Evolutionary conservation across 2,888 invertebrate genomes (phyloP).

Genomic region (Elmis aenea): DNA sequence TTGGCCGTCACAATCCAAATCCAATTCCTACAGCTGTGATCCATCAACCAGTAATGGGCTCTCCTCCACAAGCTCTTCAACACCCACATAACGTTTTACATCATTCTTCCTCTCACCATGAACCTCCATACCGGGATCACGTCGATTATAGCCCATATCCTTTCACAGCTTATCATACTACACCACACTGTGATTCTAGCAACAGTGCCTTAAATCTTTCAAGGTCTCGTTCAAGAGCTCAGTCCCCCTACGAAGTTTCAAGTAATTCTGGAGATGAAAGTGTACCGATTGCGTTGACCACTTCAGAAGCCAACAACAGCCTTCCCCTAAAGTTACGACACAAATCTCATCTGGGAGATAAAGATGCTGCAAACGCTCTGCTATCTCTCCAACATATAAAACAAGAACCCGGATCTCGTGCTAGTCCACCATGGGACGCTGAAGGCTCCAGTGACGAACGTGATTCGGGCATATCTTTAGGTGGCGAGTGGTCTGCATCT

Average conservation of each 20-base stretch:
- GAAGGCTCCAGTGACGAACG: constrained; percentile 88
- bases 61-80: constrained; percentile 51
- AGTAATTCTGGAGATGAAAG: constrained; percentile 64
- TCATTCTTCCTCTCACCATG: constrained; percentile 49
- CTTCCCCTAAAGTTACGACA: constrained; percentile 87
- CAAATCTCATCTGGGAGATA: constrained; percentile 85
- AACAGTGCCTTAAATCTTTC: constrained; percentile 71
- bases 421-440: constrained; percentile 81
- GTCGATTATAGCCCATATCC: constrained; percentile 45
- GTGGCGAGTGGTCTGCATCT: constrained; percentile 58
- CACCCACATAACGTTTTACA: constrained; percentile 48
- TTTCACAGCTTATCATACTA: constrained; percentile 30
- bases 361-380: constrained; percentile 77
- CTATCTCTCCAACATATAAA: constrained; percentile 82
- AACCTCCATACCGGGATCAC: constrained; percentile 48
- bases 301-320: constrained; percentile 65
- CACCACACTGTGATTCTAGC: constrained; percentile 40
- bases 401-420: constrained; percentile 75
- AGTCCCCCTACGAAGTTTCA: constrained; percentile 77
- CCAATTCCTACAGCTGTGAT: constrained; percentile 59
- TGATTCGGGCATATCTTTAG: constrained; percentile 84
- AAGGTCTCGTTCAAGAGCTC: constrained; percentile 46
- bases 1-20: constrained; percentile 49
- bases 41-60: constrained; percentile 51
- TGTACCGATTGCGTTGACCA: constrained; percentile 42